These are phyloP conservation scores for Standfussiana lucernea DNA, from an alignment of 2,888 invertebrate genomes.

Conservation along the genomic window DNA sequence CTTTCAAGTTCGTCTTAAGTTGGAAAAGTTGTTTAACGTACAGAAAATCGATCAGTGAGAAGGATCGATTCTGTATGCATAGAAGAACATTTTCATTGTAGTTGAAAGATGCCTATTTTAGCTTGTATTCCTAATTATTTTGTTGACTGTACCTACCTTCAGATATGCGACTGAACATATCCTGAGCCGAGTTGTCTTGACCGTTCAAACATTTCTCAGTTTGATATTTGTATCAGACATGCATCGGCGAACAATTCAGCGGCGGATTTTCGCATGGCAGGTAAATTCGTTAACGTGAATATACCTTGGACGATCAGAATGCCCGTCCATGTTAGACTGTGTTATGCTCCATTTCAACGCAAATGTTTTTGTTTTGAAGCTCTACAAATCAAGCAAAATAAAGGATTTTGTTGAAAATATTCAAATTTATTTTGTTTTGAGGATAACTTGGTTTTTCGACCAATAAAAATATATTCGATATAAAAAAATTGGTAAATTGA, in stretches of 20 bases:
- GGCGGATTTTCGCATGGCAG: constrained; percentile 54
- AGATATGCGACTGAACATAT: constrained; percentile 23
- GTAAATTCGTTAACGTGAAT: constrained; percentile 69
- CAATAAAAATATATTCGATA: not conserved
- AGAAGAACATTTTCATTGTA: not conserved
- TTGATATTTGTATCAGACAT: constrained; percentile 69
- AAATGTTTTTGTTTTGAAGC: constrained; percentile 28
- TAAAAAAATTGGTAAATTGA: not conserved
- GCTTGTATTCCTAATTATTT: not conserved
- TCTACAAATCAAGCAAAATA: not conserved
- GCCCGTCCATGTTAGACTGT: constrained; percentile 6
- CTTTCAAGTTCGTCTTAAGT: no score
- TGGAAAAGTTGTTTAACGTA: not conserved
- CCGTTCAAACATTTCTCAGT: constrained; percentile 64
- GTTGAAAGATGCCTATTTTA: not conserved
- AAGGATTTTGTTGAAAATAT: not conserved
- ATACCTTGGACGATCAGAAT: constrained; percentile 27
- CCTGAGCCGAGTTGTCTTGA: constrained; percentile 40
- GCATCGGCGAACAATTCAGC: constrained; percentile 63
- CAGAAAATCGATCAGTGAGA: not conserved
- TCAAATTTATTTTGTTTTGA: constrained; percentile 15
- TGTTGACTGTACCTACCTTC: constrained; percentile 26
- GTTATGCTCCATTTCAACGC: constrained; percentile 10
- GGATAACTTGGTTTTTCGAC: not conserved
- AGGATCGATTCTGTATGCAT: not conserved